phyloP scores from a whole-genome alignment of 2,888 invertebrate genomes.

The Drosophila nigricruria region DNA sequence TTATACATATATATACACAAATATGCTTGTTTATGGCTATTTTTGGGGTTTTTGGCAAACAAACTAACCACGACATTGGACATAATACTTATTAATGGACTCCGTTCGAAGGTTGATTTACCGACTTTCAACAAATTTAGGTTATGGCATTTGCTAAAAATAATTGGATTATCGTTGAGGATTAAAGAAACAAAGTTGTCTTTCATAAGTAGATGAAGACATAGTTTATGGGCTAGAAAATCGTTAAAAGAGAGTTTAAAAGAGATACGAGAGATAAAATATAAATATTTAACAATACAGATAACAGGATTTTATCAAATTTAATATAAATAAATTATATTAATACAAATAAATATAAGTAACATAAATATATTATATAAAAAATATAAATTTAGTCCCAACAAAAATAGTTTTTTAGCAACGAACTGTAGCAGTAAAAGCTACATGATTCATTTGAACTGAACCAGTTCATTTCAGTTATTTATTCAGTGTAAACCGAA shows the following conservation, averaged over 20 bases:
- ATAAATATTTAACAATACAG: background rate
- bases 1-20: slow-evolving; percentile 21
- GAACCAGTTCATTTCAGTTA: background rate
- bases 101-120: slow-evolving; percentile 26
- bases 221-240: background rate
- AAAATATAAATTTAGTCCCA: background rate
- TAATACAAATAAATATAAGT: no score
- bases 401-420: no score
- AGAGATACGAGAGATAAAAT: background rate
- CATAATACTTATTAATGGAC: slow-evolving; percentile 40
- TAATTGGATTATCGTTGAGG: slow-evolving; percentile 38
- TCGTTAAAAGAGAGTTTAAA: background rate
- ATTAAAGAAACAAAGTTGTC: background rate
- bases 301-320: background rate
- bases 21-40: slow-evolving; percentile 19
- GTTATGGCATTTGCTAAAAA: slow-evolving; percentile 31
- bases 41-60: slow-evolving; percentile 12
- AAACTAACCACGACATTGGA: slow-evolving; percentile 10
- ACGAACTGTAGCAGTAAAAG: background rate
- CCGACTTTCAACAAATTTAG: slow-evolving; percentile 19
- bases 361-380: no score
- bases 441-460: background rate
- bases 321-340: background rate
- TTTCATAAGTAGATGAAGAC: background rate
- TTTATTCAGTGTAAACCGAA: background rate